Percentiles rank a stretch among this genome's conserved stretches.
Evolutionary conservation across 2,113 vertebrate genomes (phyloP).

Genomic region (Lamprologus speciosus): DNA sequence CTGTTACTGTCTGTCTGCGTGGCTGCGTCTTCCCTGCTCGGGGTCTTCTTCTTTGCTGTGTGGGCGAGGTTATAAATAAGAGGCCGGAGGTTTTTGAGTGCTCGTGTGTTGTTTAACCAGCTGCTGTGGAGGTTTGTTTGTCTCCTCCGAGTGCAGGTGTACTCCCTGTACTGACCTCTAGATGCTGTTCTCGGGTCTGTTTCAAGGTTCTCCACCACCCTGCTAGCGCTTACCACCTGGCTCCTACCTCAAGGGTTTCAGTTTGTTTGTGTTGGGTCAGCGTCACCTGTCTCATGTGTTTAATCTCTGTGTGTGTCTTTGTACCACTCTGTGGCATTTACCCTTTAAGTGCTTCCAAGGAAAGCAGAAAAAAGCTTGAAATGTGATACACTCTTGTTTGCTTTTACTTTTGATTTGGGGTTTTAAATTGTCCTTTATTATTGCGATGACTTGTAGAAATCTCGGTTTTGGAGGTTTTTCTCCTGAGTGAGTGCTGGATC

Average conservation of each 20-base stretch:
- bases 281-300: slow-evolving; percentile 15
- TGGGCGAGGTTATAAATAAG: slow-evolving; percentile 65
- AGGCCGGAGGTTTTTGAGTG: slow-evolving; percentile 23
- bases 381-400: neutral
- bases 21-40: slow-evolving; percentile 20
- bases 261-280: slow-evolving; percentile 6
- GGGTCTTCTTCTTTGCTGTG: slow-evolving; percentile 34
- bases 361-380: neutral
- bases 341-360: neutral
- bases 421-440: neutral
- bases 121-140: slow-evolving; percentile 48
- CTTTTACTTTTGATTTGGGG: neutral
- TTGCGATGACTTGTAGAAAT: neutral
- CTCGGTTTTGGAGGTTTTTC: neutral
- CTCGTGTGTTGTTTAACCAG: slow-evolving; percentile 60
- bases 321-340: neutral
- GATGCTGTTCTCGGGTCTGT: slow-evolving; percentile 22
- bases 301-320: neutral
- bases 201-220: neutral
- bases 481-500: neutral
- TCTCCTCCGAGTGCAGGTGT: slow-evolving; percentile 48
- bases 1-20: slow-evolving; percentile 54
- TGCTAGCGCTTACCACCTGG: neutral
- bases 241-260: neutral
- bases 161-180: slow-evolving; percentile 21